Evolutionary conservation across 2,797 vertebrate genomes (phyloP), one percentile per base, ranked within the genome.

Genomic region (Girardinus metallicus): DNA sequence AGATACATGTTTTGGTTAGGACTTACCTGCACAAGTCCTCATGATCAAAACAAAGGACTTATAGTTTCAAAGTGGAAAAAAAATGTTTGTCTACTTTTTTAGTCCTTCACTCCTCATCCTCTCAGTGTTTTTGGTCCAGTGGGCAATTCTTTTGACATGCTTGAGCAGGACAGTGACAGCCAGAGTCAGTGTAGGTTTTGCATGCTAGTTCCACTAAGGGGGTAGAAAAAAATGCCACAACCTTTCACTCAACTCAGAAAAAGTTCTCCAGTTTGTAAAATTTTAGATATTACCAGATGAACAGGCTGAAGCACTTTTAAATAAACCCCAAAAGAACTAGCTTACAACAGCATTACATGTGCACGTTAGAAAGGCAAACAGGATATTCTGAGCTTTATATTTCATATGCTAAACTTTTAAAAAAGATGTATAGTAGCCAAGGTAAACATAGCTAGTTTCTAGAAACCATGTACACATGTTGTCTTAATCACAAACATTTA

Each of bases 191-290:
- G 73, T 89, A 87, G 89, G 79, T 74, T 85, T 87, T 88, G 90
- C 92, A 94, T 94, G 93, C 94, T 90, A 85, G 84, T 89, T 93
- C 80, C 86, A 83, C 80, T 81, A 87, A 87, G 53, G 75, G 43
- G 36, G 18, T 68, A 68, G 2, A 21, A 87, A 43, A 55, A 82
- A 88, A 82, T 79, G 49, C 34, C 43, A 73, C n/a, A 18, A 21
- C 43, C 18, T 74, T 84, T 44, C 1, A 87, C 34, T 76, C 2
- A 78, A 83, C 75, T 80, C 23, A 68, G 47, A 47, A 60, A 77
- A 75, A 5, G 10, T 68, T 82, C 18, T 68, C n/a, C 57, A 64
- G 31, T 85, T 82, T 73, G 34, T 74, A 44, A 74, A 79, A 81
- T 68, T 1, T 86, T 83, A 34, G 3, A 74, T 68, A 80, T 84